Conservation (phyloP, 1,140 invertebrate species). For the Drosophila murphyi region DNA sequence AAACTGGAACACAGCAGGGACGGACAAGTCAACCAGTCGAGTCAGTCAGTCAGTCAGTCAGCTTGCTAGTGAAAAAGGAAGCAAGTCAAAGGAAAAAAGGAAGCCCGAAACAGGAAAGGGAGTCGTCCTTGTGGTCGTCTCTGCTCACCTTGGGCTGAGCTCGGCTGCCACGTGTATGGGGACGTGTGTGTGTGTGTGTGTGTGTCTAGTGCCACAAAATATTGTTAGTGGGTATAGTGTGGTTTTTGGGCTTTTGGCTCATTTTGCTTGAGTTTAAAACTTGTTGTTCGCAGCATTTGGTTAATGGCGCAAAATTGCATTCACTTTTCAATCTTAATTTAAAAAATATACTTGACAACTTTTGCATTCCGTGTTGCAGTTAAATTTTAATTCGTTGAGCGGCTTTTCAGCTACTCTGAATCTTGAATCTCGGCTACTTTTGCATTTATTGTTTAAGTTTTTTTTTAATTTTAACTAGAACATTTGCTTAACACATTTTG, state of each 20-base stretch:
- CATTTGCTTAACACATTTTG: background rate
- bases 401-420: too few relatives aligned
- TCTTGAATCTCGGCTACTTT: background rate
- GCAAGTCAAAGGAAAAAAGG: background rate
- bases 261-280: slow-evolving; percentile 19
- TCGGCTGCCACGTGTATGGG: background rate
- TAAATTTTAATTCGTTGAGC: too few relatives aligned
- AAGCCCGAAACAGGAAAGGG: background rate
- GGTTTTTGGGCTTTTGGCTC: background rate
- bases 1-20: background rate
- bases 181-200: slow-evolving; percentile 4
- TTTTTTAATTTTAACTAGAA: background rate
- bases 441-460: background rate
- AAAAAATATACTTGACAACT: too few relatives aligned
- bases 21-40: background rate
- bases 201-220: slow-evolving; percentile 40
- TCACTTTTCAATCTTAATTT: too few relatives aligned
- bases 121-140: background rate
- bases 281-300: slow-evolving; percentile 14
- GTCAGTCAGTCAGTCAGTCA: slow-evolving; percentile 23
- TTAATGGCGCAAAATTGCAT: slow-evolving; percentile 2
- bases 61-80: background rate
- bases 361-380: too few relatives aligned
- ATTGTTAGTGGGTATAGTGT: slow-evolving; percentile 28
- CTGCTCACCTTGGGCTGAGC: background rate